Conservation (phyloP, 2,888 invertebrate species). For the Meta bourneti region DNA sequence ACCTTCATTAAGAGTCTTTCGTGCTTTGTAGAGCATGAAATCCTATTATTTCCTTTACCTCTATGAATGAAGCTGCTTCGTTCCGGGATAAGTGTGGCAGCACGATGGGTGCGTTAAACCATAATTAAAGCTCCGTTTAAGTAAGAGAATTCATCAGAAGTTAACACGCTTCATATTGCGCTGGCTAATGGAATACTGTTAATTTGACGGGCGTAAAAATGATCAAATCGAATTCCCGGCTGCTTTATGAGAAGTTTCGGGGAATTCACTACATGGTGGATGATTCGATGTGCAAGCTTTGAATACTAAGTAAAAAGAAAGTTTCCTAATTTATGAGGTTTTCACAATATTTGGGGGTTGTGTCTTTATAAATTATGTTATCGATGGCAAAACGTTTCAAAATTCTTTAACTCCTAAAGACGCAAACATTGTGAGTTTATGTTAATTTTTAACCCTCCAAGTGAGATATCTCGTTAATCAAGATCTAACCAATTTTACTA, state of each 20-base stretch:
- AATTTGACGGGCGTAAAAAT: not conserved
- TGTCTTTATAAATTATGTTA: no score
- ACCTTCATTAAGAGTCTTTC: conserved; percentile 61
- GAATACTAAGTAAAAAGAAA: not conserved
- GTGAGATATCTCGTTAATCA: no score
- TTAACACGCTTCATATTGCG: not conserved
- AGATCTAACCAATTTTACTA: no score
- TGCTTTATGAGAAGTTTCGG: not conserved
- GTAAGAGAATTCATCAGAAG: conserved; percentile 40
- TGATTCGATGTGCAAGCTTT: not conserved
- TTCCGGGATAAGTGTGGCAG: conserved; percentile 4
- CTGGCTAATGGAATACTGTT: not conserved
- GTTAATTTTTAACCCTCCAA: no score
- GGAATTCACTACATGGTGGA: not conserved
- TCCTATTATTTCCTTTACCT: conserved; percentile 37
- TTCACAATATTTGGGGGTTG: no score
- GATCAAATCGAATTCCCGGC: not conserved
- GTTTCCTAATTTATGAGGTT: not conserved
- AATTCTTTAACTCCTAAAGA: no score
- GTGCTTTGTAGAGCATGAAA: conserved; percentile 54
- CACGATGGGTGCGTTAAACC: conserved; percentile 38
- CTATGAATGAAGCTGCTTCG: conserved; percentile 40
- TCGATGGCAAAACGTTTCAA: no score
- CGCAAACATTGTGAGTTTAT: no score
- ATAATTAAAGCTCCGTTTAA: conserved; percentile 54